Evolutionary conservation across 1,140 invertebrate species (phyloP).

Genomic region (Drosophila ambigua): DNA sequence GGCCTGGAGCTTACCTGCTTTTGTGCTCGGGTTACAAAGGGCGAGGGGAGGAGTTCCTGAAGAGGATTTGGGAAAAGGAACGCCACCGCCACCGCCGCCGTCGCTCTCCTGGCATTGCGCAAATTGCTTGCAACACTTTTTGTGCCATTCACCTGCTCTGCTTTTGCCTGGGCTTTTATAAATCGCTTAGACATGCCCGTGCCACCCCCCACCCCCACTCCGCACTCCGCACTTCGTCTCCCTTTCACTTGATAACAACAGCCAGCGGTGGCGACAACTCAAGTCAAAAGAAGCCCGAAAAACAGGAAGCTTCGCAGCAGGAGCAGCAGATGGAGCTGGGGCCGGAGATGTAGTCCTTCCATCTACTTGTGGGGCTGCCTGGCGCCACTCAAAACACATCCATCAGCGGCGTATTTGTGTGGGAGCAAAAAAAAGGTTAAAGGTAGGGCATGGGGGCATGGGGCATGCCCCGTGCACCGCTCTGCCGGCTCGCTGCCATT

Average conservation of each 20-base stretch:
- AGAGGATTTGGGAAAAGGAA: constrained; percentile 47
- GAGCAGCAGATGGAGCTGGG: too few relatives aligned
- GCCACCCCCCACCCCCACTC: not conserved
- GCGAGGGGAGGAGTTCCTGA: constrained; percentile 30
- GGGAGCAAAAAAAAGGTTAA: constrained; percentile 46
- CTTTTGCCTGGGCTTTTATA: constrained; percentile 72
- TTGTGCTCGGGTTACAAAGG: constrained; percentile 14
- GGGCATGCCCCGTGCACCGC: too few relatives aligned
- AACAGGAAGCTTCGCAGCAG: constrained; percentile 59
- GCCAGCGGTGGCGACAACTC: constrained; percentile 49
- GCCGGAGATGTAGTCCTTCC: too few relatives aligned
- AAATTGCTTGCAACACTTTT: constrained; percentile 81
- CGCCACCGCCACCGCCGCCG: not conserved
- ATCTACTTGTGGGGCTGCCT: constrained; percentile 34
- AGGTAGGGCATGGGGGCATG: constrained; percentile 10
- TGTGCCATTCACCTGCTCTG: constrained; percentile 32
- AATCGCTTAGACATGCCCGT: constrained; percentile 65
- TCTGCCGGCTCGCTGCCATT: not conserved
- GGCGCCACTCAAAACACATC: constrained; percentile 76
- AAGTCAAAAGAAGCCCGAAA: constrained; percentile 62
- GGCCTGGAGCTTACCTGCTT: constrained; percentile 4
- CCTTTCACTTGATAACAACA: constrained; percentile 51
- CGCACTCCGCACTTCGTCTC: not conserved
- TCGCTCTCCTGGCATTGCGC: constrained; percentile 50
- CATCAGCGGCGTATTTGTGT: constrained; percentile 70